Evolutionary conservation across 2,113 vertebrate species (phyloP), one percentile per base, ranked within the genome.

Genomic region (Amazona vittata): DNA sequence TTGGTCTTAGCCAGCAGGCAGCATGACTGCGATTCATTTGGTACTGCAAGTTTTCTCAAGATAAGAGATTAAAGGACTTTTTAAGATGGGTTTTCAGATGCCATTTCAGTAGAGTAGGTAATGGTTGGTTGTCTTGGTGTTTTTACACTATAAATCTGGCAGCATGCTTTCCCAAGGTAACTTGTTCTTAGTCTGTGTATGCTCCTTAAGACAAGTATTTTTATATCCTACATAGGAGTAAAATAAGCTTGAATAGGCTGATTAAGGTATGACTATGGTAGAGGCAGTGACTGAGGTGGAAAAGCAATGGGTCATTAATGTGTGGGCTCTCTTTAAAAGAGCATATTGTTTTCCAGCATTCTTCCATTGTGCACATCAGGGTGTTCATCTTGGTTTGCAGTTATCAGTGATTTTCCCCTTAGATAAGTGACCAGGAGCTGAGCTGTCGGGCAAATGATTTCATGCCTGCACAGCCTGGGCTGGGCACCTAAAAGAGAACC

Each of bases 331-430:
- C n/a, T 96, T 89, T 85, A 78, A 82, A 87, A 65, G 43, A 77
- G 18, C 28, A 24, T 62, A 65, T 76, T 97, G 83, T 89, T 96
- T 94, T 83, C 70, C 86, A 74, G 11, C 80, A 60, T 77, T 83
- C 49, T 91, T 80, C 55, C 55, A 77, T 87, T 95, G 74, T 83
- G 63, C 18, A 28, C 28, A 28, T 75, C 0, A 0, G 68, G 21
- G 71, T 89, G 83, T 94, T 95, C 94, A 83, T 96, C 95, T 95
- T 92, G 84, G 83, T 94, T 94, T 75, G 78, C 50, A 92, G 82
- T 92, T 69, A 92, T 88, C 83, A 55, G 69, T 83, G 95, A 96
- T 96, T 86, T 95, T 96, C 83, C 91, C 35, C 60, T 50, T 74
- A 87, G 78, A 76, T 85, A 96, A 95, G 35, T 95, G 92, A 89